Evolutionary conservation across 2,113 vertebrate species (phyloP), one percentile per base, ranked within the genome.

Genomic region (Nothoprocta perdicaria): DNA sequence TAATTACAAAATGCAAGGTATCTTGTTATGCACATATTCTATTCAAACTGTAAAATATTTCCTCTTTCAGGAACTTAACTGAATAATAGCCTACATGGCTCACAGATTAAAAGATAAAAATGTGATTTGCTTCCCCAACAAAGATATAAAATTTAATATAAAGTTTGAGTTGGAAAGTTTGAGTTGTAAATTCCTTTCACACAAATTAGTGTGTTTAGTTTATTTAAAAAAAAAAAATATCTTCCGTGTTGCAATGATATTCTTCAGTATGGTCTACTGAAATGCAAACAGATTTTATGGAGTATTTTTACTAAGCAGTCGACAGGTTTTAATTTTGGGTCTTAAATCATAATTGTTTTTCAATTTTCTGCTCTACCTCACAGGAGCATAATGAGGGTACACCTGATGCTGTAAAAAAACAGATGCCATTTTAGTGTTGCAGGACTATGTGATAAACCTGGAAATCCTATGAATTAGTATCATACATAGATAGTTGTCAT

Each of bases 321-420:
- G 31, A 92, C 88, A 92, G 94, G 81, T 84, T 94, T 95, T 92
- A 77, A 95, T 97, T 93, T 96, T 61, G 86, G 68, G 71, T 93
- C 96, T 83, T 93, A 87, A 93, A 90, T 93, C 68, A 84, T 68
- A 91, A 92, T 89, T 93, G 88, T 66, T 90, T 94, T 84, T 90
- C 81, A 79, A 55, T 95, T 95, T 93, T 92, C 93, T 88, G 85
- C 94, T 86, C 84, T 93, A 65, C 71, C 75, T 89, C 90, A 67
- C 94, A 80, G 73, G 65, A 23, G 48, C 63, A 11, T 93, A 93
- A 95, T 79, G 94, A 95, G 78, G 67, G 90, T 66, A 77, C 93
- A 96, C 94, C 93, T 96, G 95, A 92, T n/a, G 82, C 93, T 92
- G 45, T 95, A 90, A 95, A 96, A 48, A 96, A 81, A 18, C 95